Percentiles rank a stretch among this genome's conserved stretches.
phyloP scores from a whole-genome alignment of 2,797 vertebrate species.

The Pipistrellus nathusii region DNA sequence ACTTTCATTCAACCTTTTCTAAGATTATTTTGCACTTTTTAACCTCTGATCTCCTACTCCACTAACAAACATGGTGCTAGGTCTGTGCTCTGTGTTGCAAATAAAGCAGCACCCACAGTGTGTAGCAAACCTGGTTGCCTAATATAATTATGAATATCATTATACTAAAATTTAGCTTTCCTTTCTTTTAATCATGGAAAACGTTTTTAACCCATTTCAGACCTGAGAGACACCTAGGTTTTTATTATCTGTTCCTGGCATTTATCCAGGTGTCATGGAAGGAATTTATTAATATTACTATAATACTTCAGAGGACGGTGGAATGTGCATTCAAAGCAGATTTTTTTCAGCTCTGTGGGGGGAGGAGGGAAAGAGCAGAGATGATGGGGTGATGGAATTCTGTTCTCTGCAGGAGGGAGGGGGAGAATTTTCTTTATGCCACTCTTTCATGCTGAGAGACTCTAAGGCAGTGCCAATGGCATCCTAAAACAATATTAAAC shows the following conservation, averaged over 20 bases:
- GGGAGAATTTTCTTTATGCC: conserved; percentile 78
- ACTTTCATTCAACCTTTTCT: neutral
- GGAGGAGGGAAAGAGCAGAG: conserved; percentile 71
- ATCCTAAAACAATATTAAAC: conserved; percentile 56
- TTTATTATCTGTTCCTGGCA: conserved; percentile 65
- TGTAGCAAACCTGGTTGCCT: neutral
- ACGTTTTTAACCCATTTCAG: neutral
- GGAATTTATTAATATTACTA: conserved; percentile 86
- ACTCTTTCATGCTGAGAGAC: conserved; percentile 12
- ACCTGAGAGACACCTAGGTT: conserved; percentile 62
- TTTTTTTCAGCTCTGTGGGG: conserved; percentile 74
- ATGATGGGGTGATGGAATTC: conserved; percentile 71
- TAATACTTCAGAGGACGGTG: conserved; percentile 82
- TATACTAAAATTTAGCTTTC: neutral
- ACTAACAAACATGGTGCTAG: neutral
- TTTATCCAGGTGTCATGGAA: conserved; percentile 73
- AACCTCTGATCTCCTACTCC: neutral
- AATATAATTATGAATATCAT: conserved; percentile 19
- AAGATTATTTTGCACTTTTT: neutral
- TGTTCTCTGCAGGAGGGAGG: conserved; percentile 71
- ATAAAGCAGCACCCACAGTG: neutral
- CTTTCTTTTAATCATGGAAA: neutral
- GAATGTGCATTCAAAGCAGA: conserved; percentile 75
- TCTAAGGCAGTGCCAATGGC: conserved; percentile 50
- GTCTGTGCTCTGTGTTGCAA: neutral